A percentile compares a stretch with the other conserved stretches of the same genome.
phyloP scores from a whole-genome alignment of 2,113 vertebrate genomes.

The Ictalurus furcatus region DNA sequence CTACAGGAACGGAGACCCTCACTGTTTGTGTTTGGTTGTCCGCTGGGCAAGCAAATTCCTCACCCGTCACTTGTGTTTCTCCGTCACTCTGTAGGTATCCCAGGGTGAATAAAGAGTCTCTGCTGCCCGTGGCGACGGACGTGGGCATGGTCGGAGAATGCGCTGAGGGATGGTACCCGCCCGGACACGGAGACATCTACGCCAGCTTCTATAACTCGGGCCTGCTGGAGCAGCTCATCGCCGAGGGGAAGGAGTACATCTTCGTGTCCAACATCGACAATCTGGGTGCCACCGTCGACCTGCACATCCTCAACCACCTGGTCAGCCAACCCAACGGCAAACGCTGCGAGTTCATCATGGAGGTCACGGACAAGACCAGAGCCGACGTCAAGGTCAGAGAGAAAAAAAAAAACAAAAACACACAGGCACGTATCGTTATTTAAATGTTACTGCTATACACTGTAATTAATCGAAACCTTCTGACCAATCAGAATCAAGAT shows the following conservation, averaged over 20 bases:
- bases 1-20: background rate
- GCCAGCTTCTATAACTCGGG: slow-evolving; percentile 88
- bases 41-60: background rate
- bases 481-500: background rate
- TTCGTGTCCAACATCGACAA: slow-evolving; percentile 93
- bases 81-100: slow-evolving; percentile 75
- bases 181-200: slow-evolving; percentile 88
- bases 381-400: slow-evolving; percentile 88
- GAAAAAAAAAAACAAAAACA: background rate
- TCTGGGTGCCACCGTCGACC: slow-evolving; percentile 88
- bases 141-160: slow-evolving; percentile 82
- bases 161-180: slow-evolving; percentile 86
- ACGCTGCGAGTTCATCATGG: slow-evolving; percentile 89
- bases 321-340: slow-evolving; percentile 86
- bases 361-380: slow-evolving; percentile 89
- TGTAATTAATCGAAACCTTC: background rate
- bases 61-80: background rate
- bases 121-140: slow-evolving; percentile 85
- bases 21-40: no score
- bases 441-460: background rate
- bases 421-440: no score
- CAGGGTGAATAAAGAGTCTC: slow-evolving; percentile 87
- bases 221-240: slow-evolving; percentile 80
- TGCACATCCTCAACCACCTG: slow-evolving; percentile 87
- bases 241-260: slow-evolving; percentile 87